These are phyloP conservation scores for Nannoperca australis DNA, from an alignment of 2,797 vertebrate genomes.

Conservation along the genomic window DNA sequence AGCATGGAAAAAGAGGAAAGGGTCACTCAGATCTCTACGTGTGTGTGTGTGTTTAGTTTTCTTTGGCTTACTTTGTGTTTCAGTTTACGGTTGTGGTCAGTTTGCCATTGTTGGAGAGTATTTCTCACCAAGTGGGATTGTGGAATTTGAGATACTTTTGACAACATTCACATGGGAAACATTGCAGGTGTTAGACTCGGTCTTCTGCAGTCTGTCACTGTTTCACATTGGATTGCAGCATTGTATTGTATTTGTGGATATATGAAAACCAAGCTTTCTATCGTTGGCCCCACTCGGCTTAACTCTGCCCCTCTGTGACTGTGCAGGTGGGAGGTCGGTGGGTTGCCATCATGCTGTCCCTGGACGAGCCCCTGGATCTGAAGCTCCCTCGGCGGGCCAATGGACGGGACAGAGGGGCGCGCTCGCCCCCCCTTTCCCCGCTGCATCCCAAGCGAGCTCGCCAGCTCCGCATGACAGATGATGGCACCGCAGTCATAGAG, in stretches of 20 bases:
- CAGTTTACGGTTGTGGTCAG: constrained; percentile 61
- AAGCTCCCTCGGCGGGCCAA: constrained; percentile 90
- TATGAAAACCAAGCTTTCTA: constrained; percentile 12
- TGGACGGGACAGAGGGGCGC: constrained; percentile 82
- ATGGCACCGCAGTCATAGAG: constrained; percentile 85
- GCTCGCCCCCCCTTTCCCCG: constrained; percentile 71
- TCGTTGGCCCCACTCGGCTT: not conserved
- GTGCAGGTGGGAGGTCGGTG: constrained; percentile 76
- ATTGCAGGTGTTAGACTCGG: constrained; percentile 62
- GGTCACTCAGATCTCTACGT: constrained; percentile 59
- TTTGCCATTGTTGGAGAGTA: constrained; percentile 65
- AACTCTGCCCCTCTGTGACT: constrained; percentile 41
- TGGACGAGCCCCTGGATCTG: constrained; percentile 97
- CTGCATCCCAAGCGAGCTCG: constrained; percentile 80
- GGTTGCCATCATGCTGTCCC: constrained; percentile 89
- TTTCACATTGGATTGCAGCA: constrained; percentile 1
- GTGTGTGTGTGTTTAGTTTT: constrained; percentile 66
- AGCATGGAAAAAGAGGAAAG: constrained; percentile 63
- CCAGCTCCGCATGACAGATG: constrained; percentile 86
- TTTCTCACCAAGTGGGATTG: constrained; percentile 49
- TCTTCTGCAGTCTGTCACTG: constrained; percentile 12
- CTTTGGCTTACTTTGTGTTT: constrained; percentile 65
- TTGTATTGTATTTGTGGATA: constrained; percentile 10
- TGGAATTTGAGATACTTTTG: constrained; percentile 60
- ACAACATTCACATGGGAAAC: constrained; percentile 46